Conservation (phyloP, 2,888 invertebrate genomes). For the Pycnomerus fuliginosus region DNA sequence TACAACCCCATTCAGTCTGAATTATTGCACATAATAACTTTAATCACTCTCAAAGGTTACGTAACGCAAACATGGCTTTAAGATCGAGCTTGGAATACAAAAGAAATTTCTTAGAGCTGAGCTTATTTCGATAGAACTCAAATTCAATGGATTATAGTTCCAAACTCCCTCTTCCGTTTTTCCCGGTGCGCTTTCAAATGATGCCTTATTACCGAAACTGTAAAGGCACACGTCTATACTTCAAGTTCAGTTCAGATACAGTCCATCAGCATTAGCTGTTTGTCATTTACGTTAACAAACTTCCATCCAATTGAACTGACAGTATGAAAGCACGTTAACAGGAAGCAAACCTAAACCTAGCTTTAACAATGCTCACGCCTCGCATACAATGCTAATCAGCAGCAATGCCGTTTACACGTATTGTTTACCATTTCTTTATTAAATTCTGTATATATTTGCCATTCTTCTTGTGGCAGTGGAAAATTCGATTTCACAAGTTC, state of each 20-base stretch:
- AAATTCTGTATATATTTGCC: slow-evolving; percentile 3
- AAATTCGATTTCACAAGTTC: too few species aligned
- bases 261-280: slow-evolving; percentile 1
- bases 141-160: too few species aligned
- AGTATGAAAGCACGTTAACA: slow-evolving; percentile 10
- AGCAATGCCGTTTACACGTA: slow-evolving; percentile 7
- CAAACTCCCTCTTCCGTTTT: too few species aligned
- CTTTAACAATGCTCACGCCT: slow-evolving; percentile 6
- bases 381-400: slow-evolving; percentile 9
- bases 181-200: too few species aligned
- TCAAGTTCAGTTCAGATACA: too few species aligned
- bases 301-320: slow-evolving; percentile 6
- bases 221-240: too few species aligned
- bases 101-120: too few species aligned
- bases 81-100: too few species aligned
- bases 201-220: too few species aligned
- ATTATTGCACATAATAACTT: slow-evolving; percentile 14
- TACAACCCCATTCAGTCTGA: slow-evolving; percentile 8
- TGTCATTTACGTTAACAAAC: not conserved
- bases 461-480: slow-evolving; percentile 12
- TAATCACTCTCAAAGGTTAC: slow-evolving; percentile 3
- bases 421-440: too few species aligned
- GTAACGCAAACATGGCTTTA: too few species aligned
- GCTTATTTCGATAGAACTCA: too few species aligned
- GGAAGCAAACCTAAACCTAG: slow-evolving; percentile 10